A percentile compares a stretch with the other conserved stretches of the same genome.
These are phyloP conservation scores for Xestoiulus laeticollis DNA, from an alignment of 2,888 invertebrate species.

Conservation along the genomic window DNA sequence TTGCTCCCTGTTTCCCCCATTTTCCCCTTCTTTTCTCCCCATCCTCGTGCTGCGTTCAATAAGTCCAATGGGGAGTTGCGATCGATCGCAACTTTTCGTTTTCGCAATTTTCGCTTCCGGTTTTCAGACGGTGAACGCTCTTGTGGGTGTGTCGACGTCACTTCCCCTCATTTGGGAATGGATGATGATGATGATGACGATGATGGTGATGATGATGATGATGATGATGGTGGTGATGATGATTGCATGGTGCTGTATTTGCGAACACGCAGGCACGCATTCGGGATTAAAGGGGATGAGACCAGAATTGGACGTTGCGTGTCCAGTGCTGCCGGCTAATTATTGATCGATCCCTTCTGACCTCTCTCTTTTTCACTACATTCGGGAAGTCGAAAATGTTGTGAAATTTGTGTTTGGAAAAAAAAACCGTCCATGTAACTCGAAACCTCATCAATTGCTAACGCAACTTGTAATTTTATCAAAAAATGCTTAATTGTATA, in stretches of 20 bases:
- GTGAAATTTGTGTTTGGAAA: neutral
- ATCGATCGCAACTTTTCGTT: slow-evolving; percentile 18
- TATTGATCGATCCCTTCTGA: slow-evolving; percentile 9
- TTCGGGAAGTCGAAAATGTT: neutral
- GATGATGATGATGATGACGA: slow-evolving; percentile 3
- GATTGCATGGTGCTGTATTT: neutral
- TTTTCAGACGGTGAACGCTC: neutral
- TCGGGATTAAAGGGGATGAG: slow-evolving; percentile 8
- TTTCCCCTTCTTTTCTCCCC: neutral
- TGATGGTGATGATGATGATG: neutral
- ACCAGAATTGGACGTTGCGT: neutral
- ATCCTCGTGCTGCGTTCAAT: neutral
- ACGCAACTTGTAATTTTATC: too few species aligned
- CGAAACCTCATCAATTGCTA: too few species aligned
- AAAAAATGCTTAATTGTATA: too few species aligned
- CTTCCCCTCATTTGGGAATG: slow-evolving; percentile 18
- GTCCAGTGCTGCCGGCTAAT: slow-evolving; percentile 6
- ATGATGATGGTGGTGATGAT: neutral
- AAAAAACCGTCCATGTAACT: neutral
- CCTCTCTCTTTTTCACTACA: neutral
- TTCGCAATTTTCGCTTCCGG: slow-evolving; percentile 22
- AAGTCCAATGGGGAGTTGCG: slow-evolving; percentile 8
- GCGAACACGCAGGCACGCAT: slow-evolving; percentile 3
- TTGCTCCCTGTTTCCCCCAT: neutral
- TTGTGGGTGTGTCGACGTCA: neutral